phyloP scores from a whole-genome alignment of 2,113 vertebrate genomes.

The Paratilapia polleni region DNA sequence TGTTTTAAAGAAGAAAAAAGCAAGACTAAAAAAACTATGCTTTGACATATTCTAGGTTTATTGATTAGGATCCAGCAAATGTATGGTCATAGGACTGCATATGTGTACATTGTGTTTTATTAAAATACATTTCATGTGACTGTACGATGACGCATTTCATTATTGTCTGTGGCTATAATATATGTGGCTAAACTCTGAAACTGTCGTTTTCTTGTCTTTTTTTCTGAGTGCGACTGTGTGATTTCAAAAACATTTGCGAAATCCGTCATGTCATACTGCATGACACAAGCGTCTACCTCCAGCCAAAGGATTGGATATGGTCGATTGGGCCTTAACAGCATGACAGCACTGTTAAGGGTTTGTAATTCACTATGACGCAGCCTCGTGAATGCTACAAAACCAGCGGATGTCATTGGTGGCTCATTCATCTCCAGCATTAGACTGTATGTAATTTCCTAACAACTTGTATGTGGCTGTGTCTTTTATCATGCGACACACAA shows the following conservation, averaged over 20 bases:
- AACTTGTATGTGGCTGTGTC: constrained; percentile 19
- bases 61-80: constrained; percentile 80
- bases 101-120: constrained; percentile 86
- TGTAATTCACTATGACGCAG: constrained; percentile 63
- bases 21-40: constrained; percentile 62
- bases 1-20: constrained; percentile 67
- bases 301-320: constrained; percentile 67
- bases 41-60: constrained; percentile 79
- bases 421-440: constrained; percentile 30
- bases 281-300: constrained; percentile 44
- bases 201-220: constrained; percentile 47
- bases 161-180: constrained; percentile 63
- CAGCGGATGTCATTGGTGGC: constrained; percentile 20
- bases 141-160: constrained; percentile 68
- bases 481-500: constrained; percentile 45
- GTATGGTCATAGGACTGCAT: constrained; percentile 84
- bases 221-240: constrained; percentile 25
- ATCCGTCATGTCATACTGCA: constrained; percentile 49
- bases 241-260: constrained; percentile 65
- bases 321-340: constrained; percentile 57
- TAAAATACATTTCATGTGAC: constrained; percentile 84
- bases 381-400: constrained; percentile 36
- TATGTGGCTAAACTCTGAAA: constrained; percentile 58
- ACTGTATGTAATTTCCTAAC: constrained; percentile 19
- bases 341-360: constrained; percentile 54